phyloP scores from a whole-genome alignment of 2,888 invertebrate species.

The Idaea straminata region DNA sequence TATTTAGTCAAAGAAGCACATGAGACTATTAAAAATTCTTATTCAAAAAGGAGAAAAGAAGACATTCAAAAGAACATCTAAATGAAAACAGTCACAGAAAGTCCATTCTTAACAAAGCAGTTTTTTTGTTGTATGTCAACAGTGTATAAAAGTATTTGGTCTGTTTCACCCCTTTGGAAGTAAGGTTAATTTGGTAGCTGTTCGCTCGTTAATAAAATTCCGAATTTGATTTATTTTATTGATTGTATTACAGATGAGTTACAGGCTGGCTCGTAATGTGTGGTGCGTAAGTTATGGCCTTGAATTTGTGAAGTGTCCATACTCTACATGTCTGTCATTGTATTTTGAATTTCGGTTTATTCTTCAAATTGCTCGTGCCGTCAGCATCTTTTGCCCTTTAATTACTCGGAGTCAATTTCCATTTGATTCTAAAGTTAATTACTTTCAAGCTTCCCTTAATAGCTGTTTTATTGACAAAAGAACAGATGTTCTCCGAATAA shows the following conservation, averaged over 20 bases:
- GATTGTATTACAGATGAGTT: not conserved
- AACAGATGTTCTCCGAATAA: not conserved
- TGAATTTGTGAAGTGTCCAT: no score
- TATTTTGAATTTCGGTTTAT: not conserved
- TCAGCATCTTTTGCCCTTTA: not conserved
- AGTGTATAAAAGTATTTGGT: not conserved
- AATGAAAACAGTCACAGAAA: no score
- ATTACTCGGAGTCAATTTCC: not conserved
- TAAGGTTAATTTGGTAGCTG: not conserved
- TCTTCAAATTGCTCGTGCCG: not conserved
- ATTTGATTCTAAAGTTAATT: not conserved
- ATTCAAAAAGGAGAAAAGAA: no score
- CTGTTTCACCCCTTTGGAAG: not conserved
- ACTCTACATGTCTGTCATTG: not conserved
- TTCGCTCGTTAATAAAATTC: not conserved
- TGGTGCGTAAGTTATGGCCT: not conserved
- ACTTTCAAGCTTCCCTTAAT: not conserved
- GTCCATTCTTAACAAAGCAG: no score
- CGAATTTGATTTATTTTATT: not conserved
- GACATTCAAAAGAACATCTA: no score
- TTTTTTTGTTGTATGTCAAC: not conserved
- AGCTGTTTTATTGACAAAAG: slow-evolving; percentile 1
- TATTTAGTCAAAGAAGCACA: no score
- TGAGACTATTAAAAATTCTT: no score
- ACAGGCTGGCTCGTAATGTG: not conserved